Conservation (phyloP, 2,113 vertebrate species). For the Agapornis roseicollis region DNA sequence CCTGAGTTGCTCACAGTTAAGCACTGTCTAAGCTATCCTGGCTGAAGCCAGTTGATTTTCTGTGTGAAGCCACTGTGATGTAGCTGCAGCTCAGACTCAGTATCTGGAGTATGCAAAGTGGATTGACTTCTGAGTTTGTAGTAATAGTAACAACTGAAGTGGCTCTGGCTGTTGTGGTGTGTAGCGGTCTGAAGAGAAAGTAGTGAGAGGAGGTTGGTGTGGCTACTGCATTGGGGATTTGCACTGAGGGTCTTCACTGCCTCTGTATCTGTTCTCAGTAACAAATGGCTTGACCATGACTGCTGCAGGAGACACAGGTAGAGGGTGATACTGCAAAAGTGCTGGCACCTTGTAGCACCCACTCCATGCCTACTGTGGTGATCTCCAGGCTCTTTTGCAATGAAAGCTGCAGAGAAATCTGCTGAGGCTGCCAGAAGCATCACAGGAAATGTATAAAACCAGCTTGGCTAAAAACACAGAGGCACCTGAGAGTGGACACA, state of each 20-base stretch:
- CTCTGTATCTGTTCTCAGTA: not conserved
- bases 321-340: not conserved
- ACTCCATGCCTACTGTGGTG: not conserved
- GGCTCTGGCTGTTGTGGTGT: not conserved
- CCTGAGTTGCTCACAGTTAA: not conserved
- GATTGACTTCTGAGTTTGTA: not conserved
- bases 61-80: not conserved
- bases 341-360: not conserved
- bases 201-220: not conserved
- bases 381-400: not conserved
- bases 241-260: not conserved
- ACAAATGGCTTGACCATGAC: fast-evolving
- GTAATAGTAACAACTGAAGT: not conserved
- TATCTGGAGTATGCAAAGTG: not conserved
- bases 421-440: not conserved
- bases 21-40: not conserved
- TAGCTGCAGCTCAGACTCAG: not conserved
- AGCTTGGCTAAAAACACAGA: not conserved
- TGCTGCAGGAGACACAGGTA: not conserved
- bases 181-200: not conserved
- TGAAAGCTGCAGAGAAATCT: not conserved
- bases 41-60: not conserved
- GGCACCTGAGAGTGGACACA: not conserved
- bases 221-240: not conserved
- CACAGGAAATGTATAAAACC: not conserved